Percentiles rank a stretch among this genome's conserved stretches.
Evolutionary conservation across 2,797 vertebrate genomes (phyloP).

Genomic region (Mus spretus): DNA sequence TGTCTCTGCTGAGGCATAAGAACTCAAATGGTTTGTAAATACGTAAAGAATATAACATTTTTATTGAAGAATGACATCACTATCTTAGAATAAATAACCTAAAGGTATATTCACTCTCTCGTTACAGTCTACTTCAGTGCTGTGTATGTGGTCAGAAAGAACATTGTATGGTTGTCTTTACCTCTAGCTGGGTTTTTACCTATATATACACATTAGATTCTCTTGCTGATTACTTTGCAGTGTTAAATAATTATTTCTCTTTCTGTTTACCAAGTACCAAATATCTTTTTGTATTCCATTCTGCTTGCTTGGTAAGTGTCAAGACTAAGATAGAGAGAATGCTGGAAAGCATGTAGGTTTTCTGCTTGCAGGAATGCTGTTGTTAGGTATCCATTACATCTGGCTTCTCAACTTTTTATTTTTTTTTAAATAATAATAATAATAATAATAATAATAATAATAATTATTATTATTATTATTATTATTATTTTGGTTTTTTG

Average conservation of each 20-base stretch:
- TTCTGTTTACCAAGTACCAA: slow-evolving; percentile 22
- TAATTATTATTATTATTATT: no score
- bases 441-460: no score
- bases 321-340: not conserved
- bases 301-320: not conserved
- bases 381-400: not conserved
- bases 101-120: slow-evolving; percentile 6
- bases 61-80: not conserved
- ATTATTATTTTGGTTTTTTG: no score
- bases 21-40: not conserved
- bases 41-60: not conserved
- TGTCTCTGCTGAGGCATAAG: not conserved
- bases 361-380: not conserved
- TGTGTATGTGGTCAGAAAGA: not conserved
- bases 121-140: not conserved
- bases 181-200: not conserved
- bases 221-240: not conserved
- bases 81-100: not conserved
- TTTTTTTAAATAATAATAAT: no score
- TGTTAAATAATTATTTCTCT: slow-evolving; percentile 2
- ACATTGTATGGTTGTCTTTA: not conserved
- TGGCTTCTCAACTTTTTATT: not conserved
- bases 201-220: not conserved
- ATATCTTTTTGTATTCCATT: not conserved
- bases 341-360: not conserved